Percentiles rank a stretch among this genome's conserved stretches.
These are phyloP conservation scores for Neopipo cinnamomea DNA, from an alignment of 2,113 vertebrate genomes.

Conservation along the genomic window DNA sequence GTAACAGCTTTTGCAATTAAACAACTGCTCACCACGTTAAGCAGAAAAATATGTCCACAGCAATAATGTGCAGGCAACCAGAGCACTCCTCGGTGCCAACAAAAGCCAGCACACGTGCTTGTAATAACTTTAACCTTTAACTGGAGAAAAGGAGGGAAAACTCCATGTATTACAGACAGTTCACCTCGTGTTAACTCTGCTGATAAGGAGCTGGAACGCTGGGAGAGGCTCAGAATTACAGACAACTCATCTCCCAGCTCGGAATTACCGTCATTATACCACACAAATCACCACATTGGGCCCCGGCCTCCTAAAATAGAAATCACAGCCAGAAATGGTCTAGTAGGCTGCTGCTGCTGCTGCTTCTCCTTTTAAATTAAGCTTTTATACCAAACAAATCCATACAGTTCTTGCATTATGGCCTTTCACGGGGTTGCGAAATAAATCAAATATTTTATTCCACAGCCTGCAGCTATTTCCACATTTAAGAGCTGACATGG, in stretches of 20 bases:
- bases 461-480: conserved; percentile 34
- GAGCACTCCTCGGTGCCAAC: not conserved
- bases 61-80: conserved; percentile 21
- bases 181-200: not conserved
- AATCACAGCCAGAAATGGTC: conserved; percentile 4
- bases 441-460: conserved; percentile 57
- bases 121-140: conserved; percentile 19
- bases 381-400: conserved; percentile 50
- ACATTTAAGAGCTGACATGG: conserved; percentile 57
- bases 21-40: conserved; percentile 51
- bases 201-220: not conserved
- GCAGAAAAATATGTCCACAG: conserved; percentile 23
- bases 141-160: not conserved
- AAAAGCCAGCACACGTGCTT: not conserved
- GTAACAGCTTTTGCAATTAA: conserved; percentile 69
- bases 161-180: not conserved
- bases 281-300: conserved; percentile 23
- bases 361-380: not conserved
- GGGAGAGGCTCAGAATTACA: conserved; percentile 47
- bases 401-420: not conserved
- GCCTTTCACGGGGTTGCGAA: not conserved
- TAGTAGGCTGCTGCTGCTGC: not conserved
- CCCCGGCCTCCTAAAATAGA: conserved; percentile 28
- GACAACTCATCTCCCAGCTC: conserved; percentile 19
- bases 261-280: conserved; percentile 25